phyloP scores from a whole-genome alignment of 2,888 invertebrate genomes.

The Drosophila colorata region DNA sequence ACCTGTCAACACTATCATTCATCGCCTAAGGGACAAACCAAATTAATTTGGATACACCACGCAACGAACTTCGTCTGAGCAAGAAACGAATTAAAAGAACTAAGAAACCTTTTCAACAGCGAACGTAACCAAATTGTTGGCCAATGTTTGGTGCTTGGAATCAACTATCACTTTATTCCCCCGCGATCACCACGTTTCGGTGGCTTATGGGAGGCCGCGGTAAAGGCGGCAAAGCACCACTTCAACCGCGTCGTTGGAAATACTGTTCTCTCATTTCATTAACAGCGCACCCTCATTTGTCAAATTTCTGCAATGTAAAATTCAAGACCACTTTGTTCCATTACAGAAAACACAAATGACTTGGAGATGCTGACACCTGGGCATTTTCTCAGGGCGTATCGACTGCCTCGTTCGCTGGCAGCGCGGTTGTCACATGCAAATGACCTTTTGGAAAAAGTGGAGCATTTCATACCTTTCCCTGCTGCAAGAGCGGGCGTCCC shows the following conservation, averaged over 20 bases:
- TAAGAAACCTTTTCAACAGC: not conserved
- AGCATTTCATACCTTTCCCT: too few species aligned
- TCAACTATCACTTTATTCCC: too few species aligned
- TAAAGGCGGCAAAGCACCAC: not conserved
- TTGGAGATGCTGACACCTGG: too few species aligned
- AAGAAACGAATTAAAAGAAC: not conserved
- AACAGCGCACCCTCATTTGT: too few species aligned
- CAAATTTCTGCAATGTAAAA: too few species aligned
- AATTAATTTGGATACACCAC: constrained; percentile 2
- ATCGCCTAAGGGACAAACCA: not conserved
- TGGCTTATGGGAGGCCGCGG: not conserved
- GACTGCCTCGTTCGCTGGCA: too few species aligned
- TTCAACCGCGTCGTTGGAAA: not conserved
- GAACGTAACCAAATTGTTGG: not conserved
- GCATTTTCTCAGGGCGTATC: too few species aligned
- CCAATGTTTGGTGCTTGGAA: not conserved
- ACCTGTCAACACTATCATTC: not conserved
- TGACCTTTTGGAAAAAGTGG: too few species aligned
- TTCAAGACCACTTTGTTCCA: not conserved
- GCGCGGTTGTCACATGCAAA: too few species aligned
- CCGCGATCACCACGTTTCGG: too few species aligned
- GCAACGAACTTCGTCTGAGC: constrained; percentile 4
- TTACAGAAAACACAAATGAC: not conserved
- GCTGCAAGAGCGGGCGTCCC: too few species aligned
- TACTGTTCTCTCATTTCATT: too few species aligned